phyloP scores from a whole-genome alignment of 2,113 vertebrate species.

The Poecile atricapillus region DNA sequence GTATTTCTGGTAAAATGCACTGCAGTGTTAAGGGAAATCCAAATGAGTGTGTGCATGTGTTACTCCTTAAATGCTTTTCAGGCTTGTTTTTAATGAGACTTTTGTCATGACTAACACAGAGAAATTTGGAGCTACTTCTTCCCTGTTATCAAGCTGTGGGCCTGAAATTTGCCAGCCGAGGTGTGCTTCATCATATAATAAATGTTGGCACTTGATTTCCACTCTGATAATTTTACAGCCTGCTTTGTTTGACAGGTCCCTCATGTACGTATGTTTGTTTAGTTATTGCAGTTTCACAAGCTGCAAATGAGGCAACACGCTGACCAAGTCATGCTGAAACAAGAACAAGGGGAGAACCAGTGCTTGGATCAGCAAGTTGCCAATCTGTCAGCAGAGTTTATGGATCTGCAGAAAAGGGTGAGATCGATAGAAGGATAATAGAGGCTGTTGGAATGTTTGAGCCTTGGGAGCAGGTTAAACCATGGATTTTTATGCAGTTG shows the following conservation, averaged over 20 bases:
- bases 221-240: background rate
- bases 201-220: constrained; percentile 7
- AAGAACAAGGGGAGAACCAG: constrained; percentile 1
- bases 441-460: background rate
- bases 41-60: background rate
- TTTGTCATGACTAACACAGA: background rate
- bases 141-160: background rate
- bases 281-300: constrained; percentile 19
- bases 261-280: background rate
- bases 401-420: background rate
- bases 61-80: background rate
- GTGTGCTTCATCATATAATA: constrained; percentile 13
- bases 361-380: background rate
- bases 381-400: background rate
- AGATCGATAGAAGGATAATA: background rate
- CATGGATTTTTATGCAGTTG: background rate
- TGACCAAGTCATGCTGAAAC: background rate
- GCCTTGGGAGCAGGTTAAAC: background rate
- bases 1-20: background rate
- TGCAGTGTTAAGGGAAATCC: background rate
- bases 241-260: background rate
- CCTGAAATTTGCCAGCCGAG: background rate
- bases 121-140: constrained; percentile 20
- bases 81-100: background rate
- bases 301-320: background rate